Base-by-base conservation (phyloP, 2,797 vertebrate species). In the Hydrolagus colliei region DNA sequence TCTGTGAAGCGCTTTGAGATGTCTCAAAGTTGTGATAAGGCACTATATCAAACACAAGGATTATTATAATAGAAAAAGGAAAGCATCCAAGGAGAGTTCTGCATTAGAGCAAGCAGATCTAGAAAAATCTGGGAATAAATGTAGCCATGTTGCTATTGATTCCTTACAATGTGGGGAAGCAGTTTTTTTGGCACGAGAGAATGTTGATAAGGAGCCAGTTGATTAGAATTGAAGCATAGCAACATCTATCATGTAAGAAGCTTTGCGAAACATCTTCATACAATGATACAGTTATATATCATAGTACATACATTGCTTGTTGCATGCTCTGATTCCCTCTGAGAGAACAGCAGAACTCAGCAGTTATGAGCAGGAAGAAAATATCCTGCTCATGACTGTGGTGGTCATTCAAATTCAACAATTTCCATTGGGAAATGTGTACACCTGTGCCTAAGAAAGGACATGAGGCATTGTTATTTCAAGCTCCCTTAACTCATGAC, bases 401-500 rank as follows among this genome's bases (percentile, higher is more conserved):
- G 79, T 63, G 35, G 18, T 18, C 4, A 20, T 67, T 84, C 79
- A 27, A 71, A 35, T 20, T 71, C 32, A n/a, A 11, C 32, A 68
- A 67, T 84, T 84, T 65, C 79, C 65, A 68, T 7, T 84, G 65
- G 65, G 27, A 52, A 63, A 35, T 35, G 35, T 68, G 65, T 84
- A 11, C 65, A 84, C 79, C 65, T 82, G 65, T 63, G 35, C 63
- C 32, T 62, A 18, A 67, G 20, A 82, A 67, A 67, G 65, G 27
- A 84, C 16, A 82, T 41, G 65, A 11, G 3, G 32, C 71, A 84
- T 84, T 84, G 79, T 84, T 82, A 71, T 71, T 14, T 18, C 65
- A 68, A 65, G 65, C 18, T 84, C 67, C 79, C 79, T 41, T 84
- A 20, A 84, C 71, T 84, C 16, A 16, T 84, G 65, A 84, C 79